phyloP scores from a whole-genome alignment of 2,797 vertebrate genomes.

The Phrynocephalus vlangalii region DNA sequence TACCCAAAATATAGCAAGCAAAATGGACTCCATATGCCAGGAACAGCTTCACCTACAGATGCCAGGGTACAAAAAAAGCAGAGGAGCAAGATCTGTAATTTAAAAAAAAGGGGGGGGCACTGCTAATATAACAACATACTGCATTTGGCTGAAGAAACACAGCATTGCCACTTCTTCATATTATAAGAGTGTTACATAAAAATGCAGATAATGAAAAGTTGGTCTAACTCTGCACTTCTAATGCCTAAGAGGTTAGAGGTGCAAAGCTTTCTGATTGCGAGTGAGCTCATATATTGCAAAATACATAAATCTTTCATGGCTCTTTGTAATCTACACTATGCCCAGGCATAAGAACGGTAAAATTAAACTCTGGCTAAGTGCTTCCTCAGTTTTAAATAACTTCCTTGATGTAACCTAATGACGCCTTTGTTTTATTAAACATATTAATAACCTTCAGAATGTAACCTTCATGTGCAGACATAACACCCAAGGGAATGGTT shows the following conservation, averaged over 20 bases:
- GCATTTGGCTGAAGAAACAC: background rate
- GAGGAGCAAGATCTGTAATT: background rate
- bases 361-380: constrained; percentile 36
- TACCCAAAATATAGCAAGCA: background rate
- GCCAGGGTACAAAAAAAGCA: background rate
- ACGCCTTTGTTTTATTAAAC: constrained; percentile 36
- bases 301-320: constrained; percentile 36
- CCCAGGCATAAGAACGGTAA: constrained; percentile 27
- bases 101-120: background rate
- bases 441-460: constrained; percentile 31
- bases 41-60: background rate
- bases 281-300: constrained; percentile 37
- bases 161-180: background rate
- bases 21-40: background rate
- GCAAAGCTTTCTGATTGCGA: background rate
- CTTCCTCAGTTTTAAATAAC: constrained; percentile 32
- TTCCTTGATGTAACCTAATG: constrained; percentile 28
- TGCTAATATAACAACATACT: background rate
- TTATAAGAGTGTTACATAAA: background rate
- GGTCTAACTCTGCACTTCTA: constrained; percentile 11
- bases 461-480: constrained; percentile 22
- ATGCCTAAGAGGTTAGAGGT: constrained; percentile 19
- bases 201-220: constrained; percentile 31
- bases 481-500: background rate
- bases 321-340: background rate